phyloP scores from a whole-genome alignment of 2,113 vertebrate genomes.

The Thryonomys swinderianus region DNA sequence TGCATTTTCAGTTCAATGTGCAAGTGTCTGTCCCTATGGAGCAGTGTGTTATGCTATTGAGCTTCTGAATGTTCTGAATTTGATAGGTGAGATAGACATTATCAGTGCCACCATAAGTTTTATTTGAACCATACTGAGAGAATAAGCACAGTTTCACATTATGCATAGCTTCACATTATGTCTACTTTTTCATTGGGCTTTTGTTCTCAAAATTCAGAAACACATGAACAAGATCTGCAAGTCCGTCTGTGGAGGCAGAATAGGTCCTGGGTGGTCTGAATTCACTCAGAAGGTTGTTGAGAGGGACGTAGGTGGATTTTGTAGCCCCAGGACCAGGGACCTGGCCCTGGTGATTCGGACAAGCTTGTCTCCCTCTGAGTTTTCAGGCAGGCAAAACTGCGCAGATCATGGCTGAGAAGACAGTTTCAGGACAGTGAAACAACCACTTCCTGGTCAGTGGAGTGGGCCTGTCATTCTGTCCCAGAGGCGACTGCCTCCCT shows the following conservation, averaged over 20 bases:
- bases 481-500: not conserved
- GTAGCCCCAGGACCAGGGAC: not conserved
- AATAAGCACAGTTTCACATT: not conserved
- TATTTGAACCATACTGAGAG: not conserved
- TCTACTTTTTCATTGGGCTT: not conserved
- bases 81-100: not conserved
- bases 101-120: not conserved
- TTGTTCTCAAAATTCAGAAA: not conserved
- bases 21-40: not conserved
- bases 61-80: not conserved
- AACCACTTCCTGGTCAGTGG: too few species aligned
- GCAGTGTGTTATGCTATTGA: not conserved
- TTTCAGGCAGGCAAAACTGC: fast-evolving
- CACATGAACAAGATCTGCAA: not conserved
- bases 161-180: not conserved
- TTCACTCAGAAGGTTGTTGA: not conserved
- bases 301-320: not conserved
- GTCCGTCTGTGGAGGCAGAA: not conserved
- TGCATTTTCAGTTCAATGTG: not conserved
- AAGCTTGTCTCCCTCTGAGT: not conserved
- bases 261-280: not conserved
- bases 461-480: not conserved
- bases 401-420: not conserved
- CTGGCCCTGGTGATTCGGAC: fast-evolving
- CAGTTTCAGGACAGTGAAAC: not conserved